Base-by-base conservation (phyloP, 2,888 invertebrate species). In the Xestia sexstrigata region DNA sequence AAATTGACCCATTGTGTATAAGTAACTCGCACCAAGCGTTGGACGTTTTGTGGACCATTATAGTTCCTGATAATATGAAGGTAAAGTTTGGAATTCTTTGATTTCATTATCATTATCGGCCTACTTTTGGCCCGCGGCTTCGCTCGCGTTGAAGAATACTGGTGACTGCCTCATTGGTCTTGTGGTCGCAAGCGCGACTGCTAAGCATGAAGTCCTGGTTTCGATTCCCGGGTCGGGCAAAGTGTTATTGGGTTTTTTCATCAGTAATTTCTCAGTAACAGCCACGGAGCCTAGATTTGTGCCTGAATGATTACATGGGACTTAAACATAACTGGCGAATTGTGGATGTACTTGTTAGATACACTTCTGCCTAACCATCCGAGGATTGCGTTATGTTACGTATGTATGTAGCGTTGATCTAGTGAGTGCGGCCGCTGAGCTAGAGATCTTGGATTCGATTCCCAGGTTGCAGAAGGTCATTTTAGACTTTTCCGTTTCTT, bases 41-140 rank as follows among this genome's bases (percentile, higher is more conserved):
- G 0, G 92, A 92, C 55, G 89, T 92, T 0, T 76, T 92, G 0
- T 92, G 92, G 92, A 90, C 84, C 7, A 92, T 92, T 2, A 75
- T 62, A 2, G 91, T 90, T 7, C 79, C 87, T 5, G 70, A 68
- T 1, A 82, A 88, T 26, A 90, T 86, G 35, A 92, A 90, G 89
- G 91, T 52, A 65, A 65, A 8, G 42, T 42, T 26, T 26, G 5
- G 4, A 65, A 42, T 65, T 42, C 15, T 42, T n/a, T 65, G 39
- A 11, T 35, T n/a, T n/a, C 26, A 8, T 60, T 30, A 2, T 7
- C 26, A 26, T 26, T 15, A 58, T 58, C 26, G 58, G 26, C 26
- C 11, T 35, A 0, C 3, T 30, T 60, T 30, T 23, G 8, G 5
- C 15, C 26, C 26, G 26, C 1, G 7, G 0, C 15, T 58, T 13